A percentile compares a stretch with the other conserved stretches of the same genome.
These are phyloP conservation scores for Dromiciops gliroides DNA, from an alignment of 2,113 vertebrate genomes.

Conservation along the genomic window DNA sequence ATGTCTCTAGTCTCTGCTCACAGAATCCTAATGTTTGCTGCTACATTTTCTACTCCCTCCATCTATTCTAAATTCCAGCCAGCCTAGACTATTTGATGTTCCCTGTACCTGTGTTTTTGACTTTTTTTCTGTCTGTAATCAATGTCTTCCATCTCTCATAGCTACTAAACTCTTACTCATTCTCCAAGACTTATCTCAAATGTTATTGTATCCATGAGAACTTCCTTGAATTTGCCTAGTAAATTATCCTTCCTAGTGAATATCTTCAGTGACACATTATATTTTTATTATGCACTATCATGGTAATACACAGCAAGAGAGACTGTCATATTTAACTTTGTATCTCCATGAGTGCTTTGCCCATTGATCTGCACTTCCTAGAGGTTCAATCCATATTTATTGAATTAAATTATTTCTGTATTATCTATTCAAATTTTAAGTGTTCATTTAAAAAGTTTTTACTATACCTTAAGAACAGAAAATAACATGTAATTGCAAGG, in stretches of 20 bases:
- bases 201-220: not conserved
- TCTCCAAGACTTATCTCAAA: not conserved
- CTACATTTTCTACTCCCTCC: not conserved
- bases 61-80: not conserved
- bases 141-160: not conserved
- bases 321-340: not conserved
- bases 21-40: not conserved
- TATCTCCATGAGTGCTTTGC: not conserved
- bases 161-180: not conserved
- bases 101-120: not conserved
- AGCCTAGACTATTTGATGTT: not conserved
- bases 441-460: not conserved
- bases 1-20: not conserved
- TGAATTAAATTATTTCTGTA: not conserved
- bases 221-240: not conserved
- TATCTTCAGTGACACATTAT: not conserved
- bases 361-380: not conserved
- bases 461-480: not conserved
- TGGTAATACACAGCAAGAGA: not conserved
- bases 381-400: not conserved
- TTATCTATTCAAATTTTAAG: not conserved
- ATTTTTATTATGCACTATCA: not conserved
- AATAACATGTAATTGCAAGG: not conserved
- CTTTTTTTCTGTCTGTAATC: not conserved
- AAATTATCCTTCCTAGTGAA: not conserved